phyloP scores from a whole-genome alignment of 2,113 vertebrate species.

The Phaetusa simplex region DNA sequence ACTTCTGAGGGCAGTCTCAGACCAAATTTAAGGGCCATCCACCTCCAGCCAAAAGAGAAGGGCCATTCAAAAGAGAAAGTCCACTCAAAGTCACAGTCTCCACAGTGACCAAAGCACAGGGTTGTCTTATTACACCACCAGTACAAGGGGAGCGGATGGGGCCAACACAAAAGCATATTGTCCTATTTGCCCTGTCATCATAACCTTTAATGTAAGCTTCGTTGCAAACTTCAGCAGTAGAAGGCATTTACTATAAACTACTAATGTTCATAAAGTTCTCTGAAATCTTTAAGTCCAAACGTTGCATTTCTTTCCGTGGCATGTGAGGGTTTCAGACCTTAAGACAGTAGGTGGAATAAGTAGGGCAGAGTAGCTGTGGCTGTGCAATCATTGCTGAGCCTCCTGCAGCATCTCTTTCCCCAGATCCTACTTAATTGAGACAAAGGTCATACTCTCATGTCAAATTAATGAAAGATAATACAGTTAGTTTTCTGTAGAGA shows the following conservation, averaged over 20 bases:
- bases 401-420: neutral
- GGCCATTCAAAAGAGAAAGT: neutral
- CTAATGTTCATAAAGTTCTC: neutral
- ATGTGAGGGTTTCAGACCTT: neutral
- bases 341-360: neutral
- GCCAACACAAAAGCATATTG: neutral
- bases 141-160: neutral
- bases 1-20: neutral
- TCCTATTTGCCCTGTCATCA: neutral
- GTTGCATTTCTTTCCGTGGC: neutral
- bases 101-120: neutral
- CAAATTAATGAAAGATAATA: neutral
- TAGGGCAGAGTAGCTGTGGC: neutral
- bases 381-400: neutral
- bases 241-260: neutral
- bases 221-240: neutral
- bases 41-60: neutral
- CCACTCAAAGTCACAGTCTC: neutral
- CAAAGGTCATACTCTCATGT: neutral
- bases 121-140: neutral
- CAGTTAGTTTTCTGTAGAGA: neutral
- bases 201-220: neutral
- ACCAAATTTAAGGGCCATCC: neutral
- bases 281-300: neutral
- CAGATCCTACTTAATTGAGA: neutral